A percentile compares a stretch with the other conserved stretches of the same genome.
Conservation (phyloP, 1,140 invertebrate genomes). For the Asbolus verrucosus region DNA sequence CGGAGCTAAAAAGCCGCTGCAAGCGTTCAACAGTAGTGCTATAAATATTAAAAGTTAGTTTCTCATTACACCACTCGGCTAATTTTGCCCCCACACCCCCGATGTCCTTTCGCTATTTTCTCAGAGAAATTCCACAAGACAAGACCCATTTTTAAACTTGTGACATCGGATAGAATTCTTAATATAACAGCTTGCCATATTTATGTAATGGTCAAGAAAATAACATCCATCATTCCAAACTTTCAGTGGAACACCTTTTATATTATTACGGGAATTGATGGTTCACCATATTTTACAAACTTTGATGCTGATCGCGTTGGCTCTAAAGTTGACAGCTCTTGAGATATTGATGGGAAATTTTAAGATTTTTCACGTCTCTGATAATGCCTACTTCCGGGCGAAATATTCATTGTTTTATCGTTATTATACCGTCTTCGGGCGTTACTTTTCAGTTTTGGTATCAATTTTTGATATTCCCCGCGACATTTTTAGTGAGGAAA, state of each 20-base stretch:
- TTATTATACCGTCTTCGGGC: no score
- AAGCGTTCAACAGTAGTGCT: neutral
- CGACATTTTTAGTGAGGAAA: no score
- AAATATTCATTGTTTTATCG: no score
- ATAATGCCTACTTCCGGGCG: no score
- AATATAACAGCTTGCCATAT: no score
- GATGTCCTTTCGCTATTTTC: no score
- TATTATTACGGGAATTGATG: neutral
- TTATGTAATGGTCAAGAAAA: constrained; percentile 3
- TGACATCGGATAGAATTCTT: no score
- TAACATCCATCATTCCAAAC: neutral
- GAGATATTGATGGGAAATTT: neutral
- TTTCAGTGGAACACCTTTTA: neutral
- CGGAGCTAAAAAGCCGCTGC: constrained; percentile 13
- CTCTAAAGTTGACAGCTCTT: constrained; percentile 3
- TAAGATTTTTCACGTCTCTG: neutral
- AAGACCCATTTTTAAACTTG: no score
- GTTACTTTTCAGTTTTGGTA: no score
- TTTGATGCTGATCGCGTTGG: constrained; percentile 6
- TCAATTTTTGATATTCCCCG: no score
- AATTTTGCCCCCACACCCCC: constrained; percentile 4
- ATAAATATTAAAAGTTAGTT: constrained; percentile 36
- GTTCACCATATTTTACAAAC: neutral
- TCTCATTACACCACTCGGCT: constrained; percentile 16
- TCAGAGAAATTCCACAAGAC: no score